These are phyloP conservation scores for Pentamera pediparva DNA, from an alignment of 53 echinoderm and acorn worm species.

Conservation along the genomic window DNA sequence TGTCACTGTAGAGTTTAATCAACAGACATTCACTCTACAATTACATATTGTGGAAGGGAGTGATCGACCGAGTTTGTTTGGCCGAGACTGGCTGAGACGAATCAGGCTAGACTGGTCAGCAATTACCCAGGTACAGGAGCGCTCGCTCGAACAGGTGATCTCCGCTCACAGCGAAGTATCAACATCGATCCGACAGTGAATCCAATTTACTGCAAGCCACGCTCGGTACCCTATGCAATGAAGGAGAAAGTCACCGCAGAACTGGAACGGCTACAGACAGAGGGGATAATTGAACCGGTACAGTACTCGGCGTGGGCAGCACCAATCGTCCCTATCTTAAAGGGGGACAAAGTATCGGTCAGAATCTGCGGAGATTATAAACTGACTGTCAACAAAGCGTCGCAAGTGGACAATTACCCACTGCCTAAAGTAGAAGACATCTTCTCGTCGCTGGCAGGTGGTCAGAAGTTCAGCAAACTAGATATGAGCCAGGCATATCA, in stretches of 20 bases:
- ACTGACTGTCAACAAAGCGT: conserved; percentile 45
- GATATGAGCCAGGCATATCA: conserved; percentile 16
- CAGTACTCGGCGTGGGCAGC: conserved; percentile 49
- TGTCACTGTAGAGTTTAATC: conserved; percentile 16
- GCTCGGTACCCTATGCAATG: conserved; percentile 52
- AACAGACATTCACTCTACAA: neutral
- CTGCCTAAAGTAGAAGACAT: conserved; percentile 21
- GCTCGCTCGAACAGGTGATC: neutral
- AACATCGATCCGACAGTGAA: conserved; percentile 20
- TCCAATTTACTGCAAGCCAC: conserved; percentile 45
- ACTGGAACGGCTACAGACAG: conserved; percentile 29
- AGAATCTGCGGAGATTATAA: conserved; percentile 65
- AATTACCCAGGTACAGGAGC: neutral
- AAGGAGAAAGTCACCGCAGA: conserved; percentile 38
- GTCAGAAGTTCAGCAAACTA: conserved; percentile 45
- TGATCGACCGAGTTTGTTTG: neutral
- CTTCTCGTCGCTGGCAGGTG: conserved; percentile 44
- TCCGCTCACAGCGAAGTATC: neutral
- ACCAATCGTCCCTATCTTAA: conserved; percentile 51
- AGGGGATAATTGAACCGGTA: conserved; percentile 42
- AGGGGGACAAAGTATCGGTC: conserved; percentile 26
- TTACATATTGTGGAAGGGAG: neutral
- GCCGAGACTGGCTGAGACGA: neutral
- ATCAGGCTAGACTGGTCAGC: conserved; percentile 20
- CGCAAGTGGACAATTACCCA: conserved; percentile 47